Conservation (phyloP, 2,113 vertebrate species). For the Alouatta palliata region DNA sequence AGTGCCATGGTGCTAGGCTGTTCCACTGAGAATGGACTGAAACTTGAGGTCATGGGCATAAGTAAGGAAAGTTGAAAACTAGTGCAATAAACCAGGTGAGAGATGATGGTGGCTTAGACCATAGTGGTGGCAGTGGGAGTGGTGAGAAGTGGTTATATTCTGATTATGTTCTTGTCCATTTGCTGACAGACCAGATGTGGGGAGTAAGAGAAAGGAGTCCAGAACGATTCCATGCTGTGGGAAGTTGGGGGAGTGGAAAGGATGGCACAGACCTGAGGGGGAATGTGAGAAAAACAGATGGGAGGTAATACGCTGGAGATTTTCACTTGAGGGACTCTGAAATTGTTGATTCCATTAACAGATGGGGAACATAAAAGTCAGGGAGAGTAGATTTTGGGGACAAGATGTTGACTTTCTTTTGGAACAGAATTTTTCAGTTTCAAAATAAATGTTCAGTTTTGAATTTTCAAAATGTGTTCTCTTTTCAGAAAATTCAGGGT, state of each 20-base stretch:
- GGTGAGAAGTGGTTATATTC: not conserved
- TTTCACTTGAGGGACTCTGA: not conserved
- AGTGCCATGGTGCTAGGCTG: not conserved
- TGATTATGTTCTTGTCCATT: not conserved
- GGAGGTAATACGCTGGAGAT: not conserved
- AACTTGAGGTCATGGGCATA: not conserved
- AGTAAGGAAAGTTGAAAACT: not conserved
- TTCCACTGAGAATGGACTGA: not conserved
- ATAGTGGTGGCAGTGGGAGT: not conserved
- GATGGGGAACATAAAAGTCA: not conserved
- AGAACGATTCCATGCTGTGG: not conserved
- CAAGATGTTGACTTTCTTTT: not conserved
- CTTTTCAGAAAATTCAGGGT: conserved; percentile 18
- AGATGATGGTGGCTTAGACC: not conserved
- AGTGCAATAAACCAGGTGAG: not conserved
- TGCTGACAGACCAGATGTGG: not conserved
- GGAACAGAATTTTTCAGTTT: conserved; percentile 43
- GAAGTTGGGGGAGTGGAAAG: not conserved
- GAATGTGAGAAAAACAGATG: not conserved
- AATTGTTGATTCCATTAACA: not conserved
- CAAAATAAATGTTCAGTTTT: conserved; percentile 20
- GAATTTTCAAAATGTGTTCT: not conserved
- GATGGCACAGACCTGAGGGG: not conserved
- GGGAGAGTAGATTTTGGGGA: not conserved
- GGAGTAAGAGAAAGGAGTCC: not conserved